phyloP scores from a whole-genome alignment of 2,888 invertebrate species.

The Ctena decussata region DNA sequence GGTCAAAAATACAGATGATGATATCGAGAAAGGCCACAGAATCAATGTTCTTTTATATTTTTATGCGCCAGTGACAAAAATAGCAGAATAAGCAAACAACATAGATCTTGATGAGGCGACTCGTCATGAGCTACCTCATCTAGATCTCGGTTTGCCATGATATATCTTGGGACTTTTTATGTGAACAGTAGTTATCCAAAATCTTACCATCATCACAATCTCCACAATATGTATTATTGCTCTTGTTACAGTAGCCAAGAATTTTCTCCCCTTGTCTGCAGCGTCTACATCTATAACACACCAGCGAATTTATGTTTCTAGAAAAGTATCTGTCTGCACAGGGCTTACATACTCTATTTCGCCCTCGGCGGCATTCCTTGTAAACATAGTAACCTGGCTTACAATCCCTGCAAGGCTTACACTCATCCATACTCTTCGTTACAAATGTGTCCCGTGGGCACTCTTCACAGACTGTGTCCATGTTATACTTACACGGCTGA shows the following conservation, averaged over 20 bases:
- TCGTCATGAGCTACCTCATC: too few relatives aligned
- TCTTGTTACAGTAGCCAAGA: not conserved
- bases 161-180: too few relatives aligned
- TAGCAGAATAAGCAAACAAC: too few relatives aligned
- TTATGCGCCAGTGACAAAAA: too few relatives aligned
- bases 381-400: conserved; percentile 1
- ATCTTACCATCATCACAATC: not conserved
- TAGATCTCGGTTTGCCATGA: too few relatives aligned
- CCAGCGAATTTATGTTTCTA: not conserved
- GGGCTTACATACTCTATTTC: not conserved
- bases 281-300: not conserved
- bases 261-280: not conserved
- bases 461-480: not conserved
- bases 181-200: not conserved
- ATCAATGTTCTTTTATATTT: too few relatives aligned
- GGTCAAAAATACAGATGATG: too few relatives aligned
- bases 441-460: not conserved
- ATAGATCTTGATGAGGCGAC: too few relatives aligned
- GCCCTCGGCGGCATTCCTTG: not conserved
- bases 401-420: not conserved
- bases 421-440: not conserved
- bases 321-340: not conserved
- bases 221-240: not conserved
- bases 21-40: too few relatives aligned
- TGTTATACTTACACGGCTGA: not conserved